These are phyloP conservation scores for Radopholus similis DNA, from an alignment of 1,140 invertebrate genomes.

Conservation along the genomic window DNA sequence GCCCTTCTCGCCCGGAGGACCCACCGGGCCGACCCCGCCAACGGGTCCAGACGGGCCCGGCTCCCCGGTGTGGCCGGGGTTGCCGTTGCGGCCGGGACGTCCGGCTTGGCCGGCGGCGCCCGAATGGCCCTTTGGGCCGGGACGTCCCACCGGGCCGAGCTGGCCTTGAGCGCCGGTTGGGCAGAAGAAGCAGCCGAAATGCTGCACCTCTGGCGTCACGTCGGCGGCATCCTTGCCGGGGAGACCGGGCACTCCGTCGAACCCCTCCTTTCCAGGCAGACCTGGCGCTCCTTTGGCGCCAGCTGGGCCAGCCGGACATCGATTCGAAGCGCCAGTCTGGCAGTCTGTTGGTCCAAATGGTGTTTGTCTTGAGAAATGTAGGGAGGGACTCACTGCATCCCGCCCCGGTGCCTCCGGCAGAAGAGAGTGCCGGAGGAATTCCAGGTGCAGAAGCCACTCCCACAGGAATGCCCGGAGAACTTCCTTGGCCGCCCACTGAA, in stretches of 20 bases:
- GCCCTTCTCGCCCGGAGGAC: background rate
- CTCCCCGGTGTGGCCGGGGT: slow-evolving; percentile 43
- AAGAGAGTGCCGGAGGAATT: slow-evolving; percentile 37
- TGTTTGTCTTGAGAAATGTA: background rate
- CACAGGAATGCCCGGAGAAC: background rate
- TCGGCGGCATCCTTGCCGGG: slow-evolving; percentile 46
- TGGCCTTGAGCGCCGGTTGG: slow-evolving; percentile 47
- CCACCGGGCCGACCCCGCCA: background rate
- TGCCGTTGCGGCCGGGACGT: slow-evolving; percentile 47
- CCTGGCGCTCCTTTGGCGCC: slow-evolving; percentile 46
- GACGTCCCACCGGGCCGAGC: slow-evolving; percentile 52
- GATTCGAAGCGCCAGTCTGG: slow-evolving; percentile 41
- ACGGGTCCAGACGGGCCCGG: slow-evolving; percentile 27
- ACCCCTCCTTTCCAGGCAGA: slow-evolving; percentile 39
- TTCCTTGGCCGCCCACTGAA: background rate
- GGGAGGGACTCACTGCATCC: slow-evolving; percentile 31
- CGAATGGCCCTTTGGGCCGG: slow-evolving; percentile 50
- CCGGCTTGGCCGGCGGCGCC: slow-evolving; percentile 50
- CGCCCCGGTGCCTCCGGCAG: background rate
- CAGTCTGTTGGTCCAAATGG: slow-evolving; percentile 26
- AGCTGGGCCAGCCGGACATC: slow-evolving; percentile 56
- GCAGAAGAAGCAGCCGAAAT: slow-evolving; percentile 43
- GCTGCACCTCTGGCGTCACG: slow-evolving; percentile 42
- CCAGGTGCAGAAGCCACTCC: slow-evolving; percentile 38
- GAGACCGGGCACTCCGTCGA: slow-evolving; percentile 34